Conservation (phyloP, 2,888 invertebrate genomes). For the Neocrepidodera transversa region DNA sequence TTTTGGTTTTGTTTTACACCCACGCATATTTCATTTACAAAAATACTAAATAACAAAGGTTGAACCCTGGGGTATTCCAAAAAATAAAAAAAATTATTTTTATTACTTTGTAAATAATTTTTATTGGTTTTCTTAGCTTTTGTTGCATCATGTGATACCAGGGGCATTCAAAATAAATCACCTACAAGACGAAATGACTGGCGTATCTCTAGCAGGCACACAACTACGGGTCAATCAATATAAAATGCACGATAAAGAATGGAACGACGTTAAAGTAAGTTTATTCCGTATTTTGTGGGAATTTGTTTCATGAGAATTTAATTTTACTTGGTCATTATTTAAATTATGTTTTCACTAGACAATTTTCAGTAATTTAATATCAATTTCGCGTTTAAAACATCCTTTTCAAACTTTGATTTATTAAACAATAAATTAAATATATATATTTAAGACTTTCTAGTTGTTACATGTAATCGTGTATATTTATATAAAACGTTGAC, state of each 20-base stretch:
- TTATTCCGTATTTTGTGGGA: neutral
- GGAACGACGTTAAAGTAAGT: conserved; percentile 81
- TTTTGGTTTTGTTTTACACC: too few species aligned
- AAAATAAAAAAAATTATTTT: too few species aligned
- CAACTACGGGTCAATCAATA: conserved; percentile 87
- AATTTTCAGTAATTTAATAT: too few species aligned
- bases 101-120: neutral
- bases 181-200: conserved; percentile 89
- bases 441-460: conserved; percentile 13
- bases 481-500: conserved; percentile 6
- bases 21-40: too few species aligned
- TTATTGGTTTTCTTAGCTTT: conserved; percentile 64
- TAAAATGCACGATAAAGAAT: conserved; percentile 85
- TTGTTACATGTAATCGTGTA: conserved; percentile 11
- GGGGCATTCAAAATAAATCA: conserved; percentile 80
- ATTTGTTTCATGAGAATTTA: neutral
- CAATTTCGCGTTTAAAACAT: too few species aligned
- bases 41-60: too few species aligned
- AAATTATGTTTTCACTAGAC: too few species aligned
- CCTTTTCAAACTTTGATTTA: too few species aligned
- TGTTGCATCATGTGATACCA: conserved; percentile 87
- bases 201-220: conserved; percentile 86
- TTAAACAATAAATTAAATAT: too few species aligned
- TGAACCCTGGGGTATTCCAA: too few species aligned
- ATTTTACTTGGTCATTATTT: neutral